Evolutionary conservation across 2,113 vertebrate genomes (phyloP).

Genomic region (Octodon degus): DNA sequence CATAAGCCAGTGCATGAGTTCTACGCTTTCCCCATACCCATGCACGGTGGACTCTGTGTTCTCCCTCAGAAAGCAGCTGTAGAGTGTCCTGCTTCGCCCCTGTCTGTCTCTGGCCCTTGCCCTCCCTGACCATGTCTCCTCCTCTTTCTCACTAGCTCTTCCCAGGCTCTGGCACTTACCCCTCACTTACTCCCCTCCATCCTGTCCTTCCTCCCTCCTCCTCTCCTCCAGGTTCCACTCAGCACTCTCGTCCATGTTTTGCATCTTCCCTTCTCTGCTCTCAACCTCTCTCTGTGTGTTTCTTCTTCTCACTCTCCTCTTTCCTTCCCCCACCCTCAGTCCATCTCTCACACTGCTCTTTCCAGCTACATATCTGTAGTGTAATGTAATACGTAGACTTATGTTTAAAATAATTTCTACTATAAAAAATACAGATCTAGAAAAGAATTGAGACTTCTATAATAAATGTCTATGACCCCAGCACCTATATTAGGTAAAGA

Average conservation of each 20-base stretch:
- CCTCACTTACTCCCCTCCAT: neutral
- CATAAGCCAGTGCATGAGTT: neutral
- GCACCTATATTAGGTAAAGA: neutral
- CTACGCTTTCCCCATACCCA: neutral
- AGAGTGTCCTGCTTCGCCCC: neutral
- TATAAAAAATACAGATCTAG: neutral
- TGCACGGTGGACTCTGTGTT: too few relatives aligned
- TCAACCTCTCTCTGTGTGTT: neutral
- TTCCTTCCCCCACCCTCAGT: neutral
- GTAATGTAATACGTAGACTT: neutral
- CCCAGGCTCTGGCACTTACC: rapidly evolving
- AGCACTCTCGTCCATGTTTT: neutral
- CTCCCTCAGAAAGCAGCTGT: neutral
- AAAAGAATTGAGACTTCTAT: slow-evolving; percentile 5
- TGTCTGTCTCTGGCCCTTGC: neutral
- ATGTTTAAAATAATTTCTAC: neutral
- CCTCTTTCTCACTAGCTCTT: neutral
- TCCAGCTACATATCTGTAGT: neutral
- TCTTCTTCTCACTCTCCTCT: neutral
- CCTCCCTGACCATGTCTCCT: neutral
- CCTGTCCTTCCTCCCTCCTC: neutral
- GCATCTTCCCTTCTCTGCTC: neutral
- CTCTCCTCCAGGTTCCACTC: too few relatives aligned
- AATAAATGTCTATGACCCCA: neutral
- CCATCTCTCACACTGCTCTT: neutral